These are phyloP conservation scores for Campylorhamphus procurvoides DNA, from an alignment of 2,113 vertebrate genomes.

Conservation along the genomic window DNA sequence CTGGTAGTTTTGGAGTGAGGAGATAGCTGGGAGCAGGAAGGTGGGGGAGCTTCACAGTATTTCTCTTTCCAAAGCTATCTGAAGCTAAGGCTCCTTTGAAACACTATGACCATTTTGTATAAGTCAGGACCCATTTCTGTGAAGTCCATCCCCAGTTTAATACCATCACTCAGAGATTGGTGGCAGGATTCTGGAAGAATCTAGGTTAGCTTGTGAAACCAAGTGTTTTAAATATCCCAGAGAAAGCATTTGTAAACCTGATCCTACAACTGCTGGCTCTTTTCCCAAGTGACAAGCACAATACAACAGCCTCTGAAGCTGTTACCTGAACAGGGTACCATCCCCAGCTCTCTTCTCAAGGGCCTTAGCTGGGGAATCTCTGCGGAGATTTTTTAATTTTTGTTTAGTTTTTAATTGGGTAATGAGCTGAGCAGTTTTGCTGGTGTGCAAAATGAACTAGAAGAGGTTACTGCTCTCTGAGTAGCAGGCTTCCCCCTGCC, in stretches of 20 bases:
- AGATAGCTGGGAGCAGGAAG: not conserved
- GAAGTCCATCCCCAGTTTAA: not conserved
- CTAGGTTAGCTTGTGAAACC: constrained; percentile 13
- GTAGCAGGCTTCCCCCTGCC: constrained; percentile 17
- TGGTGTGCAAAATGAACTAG: constrained; percentile 45
- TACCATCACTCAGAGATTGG: not conserved
- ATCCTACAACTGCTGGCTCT: constrained; percentile 57
- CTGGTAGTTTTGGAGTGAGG: not conserved
- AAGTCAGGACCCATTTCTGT: not conserved
- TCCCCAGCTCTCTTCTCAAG: constrained; percentile 66
- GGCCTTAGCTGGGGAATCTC: constrained; percentile 74
- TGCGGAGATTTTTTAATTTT: constrained; percentile 64
- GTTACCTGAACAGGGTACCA: constrained; percentile 79
- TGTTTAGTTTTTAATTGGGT: constrained; percentile 67
- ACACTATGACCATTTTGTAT: not conserved
- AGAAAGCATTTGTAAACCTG: constrained; percentile 49
- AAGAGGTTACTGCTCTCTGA: constrained; percentile 54
- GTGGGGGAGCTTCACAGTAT: not conserved
- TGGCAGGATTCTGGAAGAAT: constrained; percentile 32
- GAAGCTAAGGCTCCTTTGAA: constrained; percentile 19
- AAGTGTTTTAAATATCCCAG: constrained; percentile 5
- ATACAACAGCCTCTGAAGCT: constrained; percentile 77
- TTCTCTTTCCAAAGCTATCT: constrained; percentile 17
- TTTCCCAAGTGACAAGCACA: constrained; percentile 80
- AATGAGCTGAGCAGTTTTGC: constrained; percentile 73